These are phyloP conservation scores for Lanius collurio DNA, from an alignment of 2,113 vertebrate species.

Conservation along the genomic window DNA sequence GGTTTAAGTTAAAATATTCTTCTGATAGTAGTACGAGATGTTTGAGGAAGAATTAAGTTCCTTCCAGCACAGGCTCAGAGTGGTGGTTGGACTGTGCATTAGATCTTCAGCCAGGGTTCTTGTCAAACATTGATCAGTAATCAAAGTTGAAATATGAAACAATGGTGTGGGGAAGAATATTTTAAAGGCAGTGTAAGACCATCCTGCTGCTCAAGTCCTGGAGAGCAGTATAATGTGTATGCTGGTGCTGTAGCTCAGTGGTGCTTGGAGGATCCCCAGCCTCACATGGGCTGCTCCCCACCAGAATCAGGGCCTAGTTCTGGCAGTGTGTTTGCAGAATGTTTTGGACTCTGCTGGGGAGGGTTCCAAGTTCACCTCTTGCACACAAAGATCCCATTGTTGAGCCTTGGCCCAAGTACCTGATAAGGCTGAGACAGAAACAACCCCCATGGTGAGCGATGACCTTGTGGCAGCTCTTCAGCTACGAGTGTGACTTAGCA, in stretches of 20 bases:
- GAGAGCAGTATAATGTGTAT: not conserved
- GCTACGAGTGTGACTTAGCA: conserved; percentile 45
- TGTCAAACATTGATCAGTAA: not conserved
- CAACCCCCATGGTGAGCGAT: not conserved
- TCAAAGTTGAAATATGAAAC: not conserved
- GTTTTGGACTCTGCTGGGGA: not conserved
- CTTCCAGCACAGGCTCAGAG: not conserved
- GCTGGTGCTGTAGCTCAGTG: not conserved
- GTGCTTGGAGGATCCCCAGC: not conserved
- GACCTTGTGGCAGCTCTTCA: conserved; percentile 29
- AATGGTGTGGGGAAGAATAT: not conserved
- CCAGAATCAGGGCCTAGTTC: not conserved
- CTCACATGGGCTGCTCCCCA: not conserved
- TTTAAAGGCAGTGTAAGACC: not conserved
- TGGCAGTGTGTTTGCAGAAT: not conserved
- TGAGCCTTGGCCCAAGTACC: not conserved
- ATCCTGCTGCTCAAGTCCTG: not conserved
- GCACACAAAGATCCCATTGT: not conserved
- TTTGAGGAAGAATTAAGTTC: not conserved
- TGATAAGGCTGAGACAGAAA: not conserved
- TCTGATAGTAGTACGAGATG: not conserved
- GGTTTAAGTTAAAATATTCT: not conserved
- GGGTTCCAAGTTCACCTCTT: not conserved
- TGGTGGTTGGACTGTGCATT: not conserved
- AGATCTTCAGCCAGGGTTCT: not conserved